phyloP scores from a whole-genome alignment of 2,113 vertebrate species.

The Microcebus griseorufus region DNA sequence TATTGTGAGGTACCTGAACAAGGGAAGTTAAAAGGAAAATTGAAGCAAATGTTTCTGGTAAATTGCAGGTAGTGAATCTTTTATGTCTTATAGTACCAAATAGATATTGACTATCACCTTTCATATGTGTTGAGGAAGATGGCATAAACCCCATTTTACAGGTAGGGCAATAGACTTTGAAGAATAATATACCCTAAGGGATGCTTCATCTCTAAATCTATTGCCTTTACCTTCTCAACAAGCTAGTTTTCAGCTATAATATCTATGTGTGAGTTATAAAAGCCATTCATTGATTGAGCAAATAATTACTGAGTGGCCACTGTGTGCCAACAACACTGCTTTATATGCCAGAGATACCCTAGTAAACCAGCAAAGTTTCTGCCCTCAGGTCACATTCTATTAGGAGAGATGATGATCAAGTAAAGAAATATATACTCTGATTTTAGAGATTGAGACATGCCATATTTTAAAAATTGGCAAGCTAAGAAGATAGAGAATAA shows the following conservation, averaged over 20 bases:
- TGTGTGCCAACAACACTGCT: background rate
- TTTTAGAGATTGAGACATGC: constrained; percentile 9
- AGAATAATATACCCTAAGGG: background rate
- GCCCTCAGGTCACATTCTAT: background rate
- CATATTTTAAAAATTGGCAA: background rate
- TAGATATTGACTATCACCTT: background rate
- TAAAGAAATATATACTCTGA: background rate
- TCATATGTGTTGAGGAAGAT: constrained; percentile 8
- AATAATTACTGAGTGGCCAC: background rate
- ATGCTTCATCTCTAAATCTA: background rate
- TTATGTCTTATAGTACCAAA: background rate
- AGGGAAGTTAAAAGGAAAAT: background rate
- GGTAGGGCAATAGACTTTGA: background rate
- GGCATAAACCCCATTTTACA: background rate
- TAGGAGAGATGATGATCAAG: background rate
- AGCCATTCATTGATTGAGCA: background rate
- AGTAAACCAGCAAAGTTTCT: background rate
- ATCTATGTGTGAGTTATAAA: background rate
- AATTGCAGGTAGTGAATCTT: background rate
- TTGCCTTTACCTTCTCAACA: background rate
- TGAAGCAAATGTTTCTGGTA: background rate
- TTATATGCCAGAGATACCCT: background rate
- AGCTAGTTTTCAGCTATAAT: background rate
- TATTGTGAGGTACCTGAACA: background rate
- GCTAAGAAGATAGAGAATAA: background rate